Base-by-base conservation (phyloP, 1,140 invertebrate genomes). In the Formica selysi region DNA sequence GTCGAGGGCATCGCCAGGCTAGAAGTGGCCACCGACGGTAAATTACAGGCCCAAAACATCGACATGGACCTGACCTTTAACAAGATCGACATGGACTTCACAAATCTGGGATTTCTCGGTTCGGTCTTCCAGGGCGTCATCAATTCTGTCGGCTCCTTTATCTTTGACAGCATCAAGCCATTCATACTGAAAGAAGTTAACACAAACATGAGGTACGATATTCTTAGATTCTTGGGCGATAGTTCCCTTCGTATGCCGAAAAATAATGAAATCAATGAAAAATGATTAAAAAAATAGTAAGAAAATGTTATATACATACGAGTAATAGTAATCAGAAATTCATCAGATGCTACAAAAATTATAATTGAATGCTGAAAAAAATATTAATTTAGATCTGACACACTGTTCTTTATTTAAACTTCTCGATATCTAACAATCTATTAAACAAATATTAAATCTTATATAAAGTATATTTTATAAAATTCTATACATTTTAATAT, bases 101-200 rank as follows among this genome's bases (percentile, higher is more conserved):
- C 98, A 92, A 98, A 98, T 92, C 95, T 98, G 0, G 97, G 97
- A 4, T 96, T 98, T 73, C 94, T 98, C 44, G 97, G 97, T 0
- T 95, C 96, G 26, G 95, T 98, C 79, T 97, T 98, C 84, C 97
- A 98, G 95, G 96, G 97, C 0, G 95, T 98, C 41, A 96, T 98
- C 3, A 98, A 98, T 92, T 97, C 97, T 0, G 95, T 98, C 0
- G 97, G 97, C 0, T 96, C 96, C n/a, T 96, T 98, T 64, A 95
- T 98, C 0, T 98, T 98, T 89, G 97, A 98, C 90, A 97, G 97
- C 16, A 97, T 98, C 80, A 98, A 98, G 92, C 98, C 98, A 0
- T 97, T 97, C 80, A 97, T 98, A 87, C 94, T 98, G 6, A 96
- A 96, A 86, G 96, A 98, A 93, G 97, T 97, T 0, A 98, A 98